These are phyloP conservation scores for Lipotes vexillifer DNA, from an alignment of 2,113 vertebrate genomes.

Conservation along the genomic window DNA sequence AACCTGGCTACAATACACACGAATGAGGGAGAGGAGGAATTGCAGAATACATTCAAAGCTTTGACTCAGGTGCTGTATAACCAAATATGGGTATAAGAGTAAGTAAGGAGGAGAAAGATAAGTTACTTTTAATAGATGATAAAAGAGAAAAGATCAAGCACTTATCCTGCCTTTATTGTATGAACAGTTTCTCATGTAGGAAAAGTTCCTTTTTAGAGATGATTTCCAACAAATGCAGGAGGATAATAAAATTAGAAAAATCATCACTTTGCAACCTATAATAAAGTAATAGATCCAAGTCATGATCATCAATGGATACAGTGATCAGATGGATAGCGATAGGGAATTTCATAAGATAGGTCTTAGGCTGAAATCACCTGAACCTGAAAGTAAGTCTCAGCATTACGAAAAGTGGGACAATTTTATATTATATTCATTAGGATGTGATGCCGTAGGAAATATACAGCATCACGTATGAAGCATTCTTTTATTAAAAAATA, in stretches of 20 bases:
- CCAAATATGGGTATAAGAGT: neutral
- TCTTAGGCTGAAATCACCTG: neutral
- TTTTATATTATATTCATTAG: neutral
- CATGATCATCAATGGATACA: neutral
- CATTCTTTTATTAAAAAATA: neutral
- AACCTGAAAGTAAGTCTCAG: neutral
- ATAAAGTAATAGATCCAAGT: neutral
- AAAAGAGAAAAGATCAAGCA: neutral
- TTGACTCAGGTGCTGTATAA: neutral
- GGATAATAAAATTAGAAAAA: neutral
- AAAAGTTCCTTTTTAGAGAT: neutral
- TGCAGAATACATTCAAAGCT: neutral
- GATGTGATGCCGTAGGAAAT: neutral
- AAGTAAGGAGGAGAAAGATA: neutral
- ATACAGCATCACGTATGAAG: neutral
- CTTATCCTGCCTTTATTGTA: neutral
- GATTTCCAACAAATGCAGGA: neutral
- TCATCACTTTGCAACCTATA: neutral
- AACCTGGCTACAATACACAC: neutral
- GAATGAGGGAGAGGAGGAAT: neutral
- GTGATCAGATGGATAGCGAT: neutral
- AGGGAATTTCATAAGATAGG: neutral
- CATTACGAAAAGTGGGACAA: neutral
- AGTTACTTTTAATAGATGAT: neutral
- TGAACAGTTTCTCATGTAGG: neutral